Conservation (phyloP, 2,797 vertebrate species). For the Muscicapa striata region DNA sequence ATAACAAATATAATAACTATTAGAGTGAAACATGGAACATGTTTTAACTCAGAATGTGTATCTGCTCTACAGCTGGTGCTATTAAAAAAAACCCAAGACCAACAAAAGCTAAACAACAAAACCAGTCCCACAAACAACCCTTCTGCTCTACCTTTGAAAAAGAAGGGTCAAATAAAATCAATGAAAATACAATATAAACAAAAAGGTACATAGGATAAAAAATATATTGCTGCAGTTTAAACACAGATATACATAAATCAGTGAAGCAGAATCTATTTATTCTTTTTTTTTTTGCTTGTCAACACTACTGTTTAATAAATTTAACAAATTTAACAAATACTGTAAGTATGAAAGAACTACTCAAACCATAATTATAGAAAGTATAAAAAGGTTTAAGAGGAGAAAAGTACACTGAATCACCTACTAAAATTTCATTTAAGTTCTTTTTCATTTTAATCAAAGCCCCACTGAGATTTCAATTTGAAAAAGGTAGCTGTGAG, state of each 20-base stretch:
- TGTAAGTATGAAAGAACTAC: not conserved
- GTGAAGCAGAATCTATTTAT: not conserved
- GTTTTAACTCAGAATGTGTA: not conserved
- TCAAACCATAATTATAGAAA: not conserved
- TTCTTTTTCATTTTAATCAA: not conserved
- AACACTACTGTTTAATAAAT: not conserved
- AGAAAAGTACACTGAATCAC: not conserved
- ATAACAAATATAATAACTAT: not conserved
- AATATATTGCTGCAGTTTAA: not conserved
- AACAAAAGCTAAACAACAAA: not conserved
- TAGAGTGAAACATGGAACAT: not conserved
- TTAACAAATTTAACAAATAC: no score
- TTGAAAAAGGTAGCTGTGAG: not conserved
- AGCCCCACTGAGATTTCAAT: not conserved
- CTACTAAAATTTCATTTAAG: not conserved
- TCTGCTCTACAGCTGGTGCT: not conserved
- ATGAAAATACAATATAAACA: not conserved
- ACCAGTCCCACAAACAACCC: rapidly evolving
- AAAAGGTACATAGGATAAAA: not conserved
- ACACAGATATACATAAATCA: not conserved
- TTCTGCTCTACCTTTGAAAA: rapidly evolving
- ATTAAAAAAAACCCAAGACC: not conserved
- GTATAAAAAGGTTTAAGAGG: not conserved
- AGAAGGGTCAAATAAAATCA: not conserved
- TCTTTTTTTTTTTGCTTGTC: not conserved